Conservation (phyloP, 35 echinoderm and acorn worm species). For the Anneissia japonica region DNA sequence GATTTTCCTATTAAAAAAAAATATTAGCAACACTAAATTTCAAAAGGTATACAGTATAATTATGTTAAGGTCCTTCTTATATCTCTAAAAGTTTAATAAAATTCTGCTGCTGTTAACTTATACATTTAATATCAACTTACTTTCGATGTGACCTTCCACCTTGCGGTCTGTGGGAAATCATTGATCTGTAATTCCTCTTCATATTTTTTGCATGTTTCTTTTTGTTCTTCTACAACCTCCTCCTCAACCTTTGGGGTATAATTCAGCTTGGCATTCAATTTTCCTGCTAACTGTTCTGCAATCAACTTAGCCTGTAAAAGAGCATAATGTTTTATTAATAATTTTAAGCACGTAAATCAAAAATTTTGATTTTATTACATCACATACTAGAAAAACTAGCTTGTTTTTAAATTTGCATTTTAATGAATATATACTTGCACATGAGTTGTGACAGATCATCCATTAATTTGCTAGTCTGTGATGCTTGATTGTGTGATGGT, state of each 20-base stretch:
- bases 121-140: conserved; percentile 13
- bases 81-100: too few relatives aligned
- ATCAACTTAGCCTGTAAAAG: conserved; percentile 56
- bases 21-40: too few relatives aligned
- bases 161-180: conserved; percentile 96
- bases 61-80: too few relatives aligned
- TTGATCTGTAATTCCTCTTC: conserved; percentile 95
- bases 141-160: conserved; percentile 99
- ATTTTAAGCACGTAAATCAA: too few relatives aligned
- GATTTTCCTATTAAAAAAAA: conserved; percentile 67
- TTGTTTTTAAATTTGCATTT: too few relatives aligned
- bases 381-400: too few relatives aligned
- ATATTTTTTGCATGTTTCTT: conserved; percentile 56
- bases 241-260: conserved; percentile 68
- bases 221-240: conserved; percentile 45
- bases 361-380: too few relatives aligned
- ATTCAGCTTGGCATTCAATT: conserved; percentile 92
- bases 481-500: too few relatives aligned
- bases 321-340: not conserved
- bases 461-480: too few relatives aligned
- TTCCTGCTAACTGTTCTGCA: conserved; percentile 80
- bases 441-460: too few relatives aligned
- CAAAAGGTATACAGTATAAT: too few relatives aligned
- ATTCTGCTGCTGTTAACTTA: not conserved
- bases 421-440: too few relatives aligned